Evolutionary conservation across 2,888 invertebrate species (phyloP), one percentile per base, ranked within the genome.

Genomic region (Hydropsyche betteni): DNA sequence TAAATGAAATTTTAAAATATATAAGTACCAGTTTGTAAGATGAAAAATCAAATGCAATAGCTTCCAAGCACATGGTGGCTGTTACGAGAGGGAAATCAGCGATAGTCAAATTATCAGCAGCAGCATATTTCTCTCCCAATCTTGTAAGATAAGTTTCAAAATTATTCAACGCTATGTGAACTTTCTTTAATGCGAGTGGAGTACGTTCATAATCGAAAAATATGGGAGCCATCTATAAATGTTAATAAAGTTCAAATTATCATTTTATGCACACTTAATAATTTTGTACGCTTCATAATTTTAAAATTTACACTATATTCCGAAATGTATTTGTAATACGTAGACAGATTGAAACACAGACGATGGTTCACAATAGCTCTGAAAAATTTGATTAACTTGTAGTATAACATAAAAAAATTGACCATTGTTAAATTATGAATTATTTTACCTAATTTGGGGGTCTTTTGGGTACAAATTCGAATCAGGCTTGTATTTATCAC

Each of bases 321-420:
- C 3, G 88, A 88, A 81, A 94, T 91, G 80, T 89, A 89, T 38
- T 90, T 89, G 83, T 94, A 94, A 83, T 92, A 94, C 69, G 92
- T 91, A 1, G 90, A 90, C 82, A 94, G 86, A 82, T 94, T 93
- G 83, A 94, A 95, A 81, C 92, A 92, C 53, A 94, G 84, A 5
- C 94, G 89, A 80, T 94, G 94, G 83, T 95, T 94, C 4, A 95
- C 91, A 74, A 93, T 83, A 0, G 94, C 94, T 78, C 94, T 89
- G 80, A 16, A 84, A 84, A 44, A 44, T 10, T 10, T 50, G n/a
- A 8, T 55, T 16, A 71, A 33, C n/a, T 33, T 14, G 3, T 34
- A 55, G 14, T 14, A 69, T 2, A 44, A 51, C 16, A 10, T 68
- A 55, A 55, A 14, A 14, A 14, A 24, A 69, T 51, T 5, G 8